Evolutionary conservation across 1,140 invertebrate genomes (phyloP).

Genomic region (Belonocnema kinseyi): DNA sequence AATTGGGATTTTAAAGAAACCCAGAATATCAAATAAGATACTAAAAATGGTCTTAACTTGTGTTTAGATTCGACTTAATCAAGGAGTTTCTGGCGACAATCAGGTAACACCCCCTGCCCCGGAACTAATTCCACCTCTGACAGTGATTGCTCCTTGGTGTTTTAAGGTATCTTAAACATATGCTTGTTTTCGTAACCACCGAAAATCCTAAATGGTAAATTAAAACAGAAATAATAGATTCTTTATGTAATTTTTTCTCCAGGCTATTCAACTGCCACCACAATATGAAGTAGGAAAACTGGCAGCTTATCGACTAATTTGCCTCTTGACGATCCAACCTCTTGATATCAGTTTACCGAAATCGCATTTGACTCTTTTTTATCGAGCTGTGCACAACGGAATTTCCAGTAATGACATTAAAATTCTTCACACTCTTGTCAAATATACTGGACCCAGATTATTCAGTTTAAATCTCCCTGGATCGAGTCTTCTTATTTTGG

Average conservation of each 20-base stretch:
- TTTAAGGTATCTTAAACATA: constrained; percentile 74
- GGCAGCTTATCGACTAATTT: constrained; percentile 83
- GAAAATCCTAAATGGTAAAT: too few relatives aligned
- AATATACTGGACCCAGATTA: constrained; percentile 83
- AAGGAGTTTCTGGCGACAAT: constrained; percentile 86
- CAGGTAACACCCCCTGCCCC: constrained; percentile 82
- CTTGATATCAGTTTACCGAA: constrained; percentile 77
- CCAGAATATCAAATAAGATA: too few relatives aligned
- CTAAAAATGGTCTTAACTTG: too few relatives aligned
- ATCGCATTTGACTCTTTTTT: constrained; percentile 91
- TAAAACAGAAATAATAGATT: constrained; percentile 22
- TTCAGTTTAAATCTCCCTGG: constrained; percentile 93
- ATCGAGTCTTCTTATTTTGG: constrained; percentile 89
- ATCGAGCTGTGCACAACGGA: constrained; percentile 90
- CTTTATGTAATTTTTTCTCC: constrained; percentile 44
- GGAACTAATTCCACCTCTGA: constrained; percentile 86
- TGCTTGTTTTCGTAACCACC: too few relatives aligned
- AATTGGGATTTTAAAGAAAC: too few relatives aligned
- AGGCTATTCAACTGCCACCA: constrained; percentile 80
- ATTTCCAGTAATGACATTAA: constrained; percentile 73
- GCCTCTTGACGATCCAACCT: constrained; percentile 79
- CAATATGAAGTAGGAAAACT: constrained; percentile 82
- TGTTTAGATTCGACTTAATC: constrained; percentile 81
- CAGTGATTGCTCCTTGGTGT: constrained; percentile 92
- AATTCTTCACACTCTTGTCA: constrained; percentile 80